Evolutionary conservation across 2,797 vertebrate genomes (phyloP), one percentile per base, ranked within the genome.

Genomic region (Acipenser transmontanus): DNA sequence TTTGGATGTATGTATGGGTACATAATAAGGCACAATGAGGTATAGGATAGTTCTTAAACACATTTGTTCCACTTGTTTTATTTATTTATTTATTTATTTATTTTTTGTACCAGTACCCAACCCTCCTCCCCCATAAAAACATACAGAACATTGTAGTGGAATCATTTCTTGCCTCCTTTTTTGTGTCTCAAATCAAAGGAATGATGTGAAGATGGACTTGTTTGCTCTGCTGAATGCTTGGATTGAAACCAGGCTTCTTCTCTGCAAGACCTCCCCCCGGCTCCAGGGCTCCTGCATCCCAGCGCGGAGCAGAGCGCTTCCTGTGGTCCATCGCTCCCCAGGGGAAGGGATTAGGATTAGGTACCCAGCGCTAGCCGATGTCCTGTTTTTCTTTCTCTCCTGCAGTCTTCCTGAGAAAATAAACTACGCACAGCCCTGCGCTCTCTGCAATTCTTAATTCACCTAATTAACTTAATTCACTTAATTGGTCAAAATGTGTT

Each of bases 371-470:
- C 88, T 82, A 77, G 81, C 56, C 82, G 86, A 84, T 86, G 87
- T 86, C 88, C 90, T 92, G 88, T 94, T 87, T 88, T 92, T 90
- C 85, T 91, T 88, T 88, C 81, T 71, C 75, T 81, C 73, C 74
- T 75, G 76, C 81, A 81, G 86, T 85, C 86, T 91, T 93, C 89
- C 89, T 90, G 89, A 91, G 90, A 87, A 91, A 90, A 81, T 80
- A 76, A 80, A 75, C 68, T 34, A 57, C 20, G 1, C 69, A 64
- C 65, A 61, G 49, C 52, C 66, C 9, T 12, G 12, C 12, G 20
- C 47, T 66, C 62, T 77, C 71, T 75, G 60, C 48, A 71, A 61
- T 63, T 70, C 68, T 66, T 34, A 34, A 34, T 34, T 34, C 34
- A 34, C 34, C 34, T 34, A 34, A 34, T 3, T 34, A 34, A 34